Base-by-base conservation (phyloP, 2,797 vertebrate species). In the Lutjanus campechanus region DNA sequence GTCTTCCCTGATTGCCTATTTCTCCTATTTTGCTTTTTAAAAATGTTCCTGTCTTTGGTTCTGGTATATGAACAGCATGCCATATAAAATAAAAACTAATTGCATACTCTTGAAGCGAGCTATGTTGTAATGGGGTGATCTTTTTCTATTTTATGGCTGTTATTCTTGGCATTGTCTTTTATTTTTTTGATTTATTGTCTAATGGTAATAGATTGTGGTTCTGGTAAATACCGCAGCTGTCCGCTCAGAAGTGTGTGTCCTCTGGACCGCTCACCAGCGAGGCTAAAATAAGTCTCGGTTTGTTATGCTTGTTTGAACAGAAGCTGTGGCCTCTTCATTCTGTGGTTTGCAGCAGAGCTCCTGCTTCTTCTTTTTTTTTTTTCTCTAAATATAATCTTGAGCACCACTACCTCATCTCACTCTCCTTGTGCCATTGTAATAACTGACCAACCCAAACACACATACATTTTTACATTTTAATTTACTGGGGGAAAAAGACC, bases 201-300 rank as follows among this genome's bases (percentile, higher is more conserved):
- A 92, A 93, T 91, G 92, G 90, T 93, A 93, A 93, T 93, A 92
- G 93, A 94, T 92, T 90, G 88, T 82, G 91, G 89, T 86, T 83
- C 80, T 89, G 87, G 85, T 92, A 77, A 89, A 85, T 70, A 77
- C 83, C 73, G 63, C 90, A 83, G 90, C 77, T 88, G 85, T 91
- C 78, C 87, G 67, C 91, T 91, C 84, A 88, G 88, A 85, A 88
- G 85, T 78, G 85, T 68, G 85, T 84, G 76, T 92, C 85, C 90
- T 87, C 85, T 86, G 87, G 69, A 79, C 84, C n/a, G 90, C 86
- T 93, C 75, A 84, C 82, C 87, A 88, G 87, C 36, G 55, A 69
- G 79, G 79, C 93, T 95, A 94, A 95, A 96, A 94, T 91, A 94
- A 94, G 91, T 87, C 83, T 64, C 3, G 90, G 94, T 94, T 93